Evolutionary conservation across 2,113 vertebrate species (phyloP), one percentile per base, ranked within the genome.

Genomic region (Microcebus tavaratra): DNA sequence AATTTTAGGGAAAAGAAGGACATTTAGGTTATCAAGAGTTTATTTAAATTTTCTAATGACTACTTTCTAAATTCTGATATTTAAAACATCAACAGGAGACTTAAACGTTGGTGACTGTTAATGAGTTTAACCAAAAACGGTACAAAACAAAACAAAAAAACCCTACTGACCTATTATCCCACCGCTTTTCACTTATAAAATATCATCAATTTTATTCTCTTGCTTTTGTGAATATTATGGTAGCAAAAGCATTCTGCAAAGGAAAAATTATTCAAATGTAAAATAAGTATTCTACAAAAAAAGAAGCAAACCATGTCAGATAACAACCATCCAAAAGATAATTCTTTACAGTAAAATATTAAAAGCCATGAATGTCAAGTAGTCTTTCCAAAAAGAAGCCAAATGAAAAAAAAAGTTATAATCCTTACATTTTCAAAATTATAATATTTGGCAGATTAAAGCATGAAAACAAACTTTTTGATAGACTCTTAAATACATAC

Each of bases 401-500:
- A 92, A 92, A 88, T 6, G 8, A 23, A 94, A 92, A 63, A 96
- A 96, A 95, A 88, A 68, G 39, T 81, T 95, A 72, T 39, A 94
- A 70, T 8, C 29, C 94, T 97, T 97, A 59, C 20, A 95, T 97
- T 93, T 97, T 92, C 83, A 96, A 27, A 96, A 97, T 80, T 87
- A 34, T 67, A 97, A 78, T 79, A 94, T 55, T 42, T 79, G 86
- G 11, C 55, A 95, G 83, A 94, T 75, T 94, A 48, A 97, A 97
- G 10, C 82, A 91, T 23, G 86, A 95, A 55, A 97, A 96, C 85
- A 97, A 97, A 96, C 80, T 93, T 97, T 96, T 96, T 93, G 72
- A 97, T 92, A 98, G 87, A 97, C 95, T 98, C 93, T 97, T 98
- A 94, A 96, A 95, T 98, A 82, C 93, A 92, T 88, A 95, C 92